Evolutionary conservation across 2,113 vertebrate genomes (phyloP).

Genomic region (Ammodytes dubius): DNA sequence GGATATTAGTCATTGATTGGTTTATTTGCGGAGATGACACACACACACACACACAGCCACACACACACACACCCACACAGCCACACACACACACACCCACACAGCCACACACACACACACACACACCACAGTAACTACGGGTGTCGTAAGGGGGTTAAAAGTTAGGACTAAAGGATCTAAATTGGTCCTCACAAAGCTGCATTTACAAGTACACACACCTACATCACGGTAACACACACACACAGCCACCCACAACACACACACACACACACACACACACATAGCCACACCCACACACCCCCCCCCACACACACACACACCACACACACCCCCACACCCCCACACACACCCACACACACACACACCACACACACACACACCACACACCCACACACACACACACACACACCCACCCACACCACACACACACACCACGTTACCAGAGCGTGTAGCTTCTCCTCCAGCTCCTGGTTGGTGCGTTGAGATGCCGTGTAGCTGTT

Average conservation of each 20-base stretch:
- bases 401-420: not conserved
- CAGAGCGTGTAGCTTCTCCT: slow-evolving; percentile 96
- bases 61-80: not conserved
- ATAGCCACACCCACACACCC: no score
- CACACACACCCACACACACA: not conserved
- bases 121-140: not conserved
- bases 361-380: not conserved
- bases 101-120: not conserved
- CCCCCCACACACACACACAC: not conserved
- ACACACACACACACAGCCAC: not conserved
- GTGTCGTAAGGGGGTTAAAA: no score
- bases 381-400: not conserved
- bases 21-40: not conserved
- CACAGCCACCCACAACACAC: no score
- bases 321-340: not conserved
- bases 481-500: slow-evolving; percentile 98
- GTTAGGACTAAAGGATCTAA: no score
- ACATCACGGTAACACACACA: no score
- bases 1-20: slow-evolving; percentile 25
- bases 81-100: not conserved
- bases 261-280: no score
- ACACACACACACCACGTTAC: slow-evolving; percentile 78
- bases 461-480: slow-evolving; percentile 96
- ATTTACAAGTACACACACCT: no score
- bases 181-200: no score